Conservation (phyloP, 2,888 invertebrate genomes). For the Antitype chi region DNA sequence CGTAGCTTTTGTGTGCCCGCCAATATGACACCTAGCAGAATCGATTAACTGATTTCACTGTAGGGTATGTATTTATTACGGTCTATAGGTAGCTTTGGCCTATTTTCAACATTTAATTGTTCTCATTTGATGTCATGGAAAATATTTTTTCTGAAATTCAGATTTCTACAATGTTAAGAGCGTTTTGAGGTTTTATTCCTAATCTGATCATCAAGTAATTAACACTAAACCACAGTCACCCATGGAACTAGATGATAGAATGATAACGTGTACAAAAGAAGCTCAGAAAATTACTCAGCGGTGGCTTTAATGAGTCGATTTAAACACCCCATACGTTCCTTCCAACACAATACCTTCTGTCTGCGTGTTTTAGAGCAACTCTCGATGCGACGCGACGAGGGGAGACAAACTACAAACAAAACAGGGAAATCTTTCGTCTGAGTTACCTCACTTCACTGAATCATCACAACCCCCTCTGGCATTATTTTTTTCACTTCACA, state of each 20-base stretch:
- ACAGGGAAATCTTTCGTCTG: slow-evolving; percentile 83
- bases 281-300: slow-evolving; percentile 79
- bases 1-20: slow-evolving; percentile 75
- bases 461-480: slow-evolving; percentile 63
- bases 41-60: slow-evolving; percentile 79
- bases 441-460: slow-evolving; percentile 78
- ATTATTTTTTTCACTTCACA: slow-evolving; percentile 51
- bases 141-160: background rate
- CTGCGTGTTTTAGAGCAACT: slow-evolving; percentile 77
- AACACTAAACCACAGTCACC: slow-evolving; percentile 58
- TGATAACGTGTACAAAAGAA: slow-evolving; percentile 77
- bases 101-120: slow-evolving; percentile 20
- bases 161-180: background rate
- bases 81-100: slow-evolving; percentile 28
- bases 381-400: slow-evolving; percentile 79
- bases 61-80: slow-evolving; percentile 35
- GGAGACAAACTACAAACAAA: slow-evolving; percentile 84
- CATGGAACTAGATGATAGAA: slow-evolving; percentile 70
- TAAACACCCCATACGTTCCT: slow-evolving; percentile 81
- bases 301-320: slow-evolving; percentile 82
- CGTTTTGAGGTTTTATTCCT: background rate
- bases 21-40: slow-evolving; percentile 81
- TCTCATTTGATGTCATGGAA: background rate
- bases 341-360: slow-evolving; percentile 81
- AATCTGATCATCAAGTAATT: slow-evolving; percentile 44